Evolutionary conservation across 2,113 vertebrate species (phyloP).

Genomic region (Engraulis encrasicolus): DNA sequence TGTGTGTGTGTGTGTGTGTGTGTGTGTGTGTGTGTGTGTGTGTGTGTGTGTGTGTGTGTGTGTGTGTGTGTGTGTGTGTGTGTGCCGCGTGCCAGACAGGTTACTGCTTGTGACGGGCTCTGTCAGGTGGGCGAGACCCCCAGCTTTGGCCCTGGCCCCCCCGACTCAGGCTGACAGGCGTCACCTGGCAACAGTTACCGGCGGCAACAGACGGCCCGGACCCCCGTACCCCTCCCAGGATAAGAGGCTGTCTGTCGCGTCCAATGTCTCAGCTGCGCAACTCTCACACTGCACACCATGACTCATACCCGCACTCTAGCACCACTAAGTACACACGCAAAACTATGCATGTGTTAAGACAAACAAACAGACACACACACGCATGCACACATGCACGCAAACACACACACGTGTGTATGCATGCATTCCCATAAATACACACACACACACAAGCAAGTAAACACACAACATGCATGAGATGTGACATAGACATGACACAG

Average conservation of each 20-base stretch:
- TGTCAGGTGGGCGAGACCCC: conserved; percentile 11
- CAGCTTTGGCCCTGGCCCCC: conserved; percentile 22
- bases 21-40: conserved; percentile 21
- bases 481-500: not conserved
- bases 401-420: not conserved
- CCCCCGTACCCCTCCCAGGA: conserved; percentile 26
- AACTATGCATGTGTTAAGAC: too few species aligned
- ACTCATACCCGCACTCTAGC: not conserved
- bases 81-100: conserved; percentile 23
- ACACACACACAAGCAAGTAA: not conserved
- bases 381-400: not conserved
- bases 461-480: too few species aligned
- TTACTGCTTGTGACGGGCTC: not conserved
- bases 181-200: conserved; percentile 32
- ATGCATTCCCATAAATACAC: not conserved
- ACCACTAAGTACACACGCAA: too few species aligned
- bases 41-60: not conserved
- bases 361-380: conserved; percentile 3
- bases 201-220: conserved; percentile 40
- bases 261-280: not conserved
- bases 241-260: conserved; percentile 10
- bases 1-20: not conserved
- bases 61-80: conserved; percentile 23
- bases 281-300: conserved; percentile 10
- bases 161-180: conserved; percentile 27